phyloP scores from a whole-genome alignment of 2,113 vertebrate species.

The Phainopepla nitens region DNA sequence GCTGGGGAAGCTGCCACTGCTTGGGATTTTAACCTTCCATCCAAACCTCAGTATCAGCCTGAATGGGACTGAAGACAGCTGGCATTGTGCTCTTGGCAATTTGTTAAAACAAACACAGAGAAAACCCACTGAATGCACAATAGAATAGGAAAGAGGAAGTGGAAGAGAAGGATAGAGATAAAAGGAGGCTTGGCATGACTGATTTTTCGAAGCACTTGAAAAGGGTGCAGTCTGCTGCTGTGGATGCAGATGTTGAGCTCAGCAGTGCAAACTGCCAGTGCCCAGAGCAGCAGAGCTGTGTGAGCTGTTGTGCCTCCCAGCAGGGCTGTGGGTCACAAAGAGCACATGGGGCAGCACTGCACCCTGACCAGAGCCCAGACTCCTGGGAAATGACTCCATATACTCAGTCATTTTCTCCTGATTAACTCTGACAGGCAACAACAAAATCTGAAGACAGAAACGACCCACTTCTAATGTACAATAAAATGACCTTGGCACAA shows the following conservation, averaged over 20 bases:
- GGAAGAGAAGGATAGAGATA: not conserved
- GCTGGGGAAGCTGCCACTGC: not conserved
- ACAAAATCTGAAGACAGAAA: conserved; percentile 88
- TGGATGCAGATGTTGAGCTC: not conserved
- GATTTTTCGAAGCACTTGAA: not conserved
- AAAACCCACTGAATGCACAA: not conserved
- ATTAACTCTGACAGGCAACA: conserved; percentile 78
- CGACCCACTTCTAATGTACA: conserved; percentile 88
- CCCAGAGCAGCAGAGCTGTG: not conserved
- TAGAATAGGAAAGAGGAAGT: not conserved
- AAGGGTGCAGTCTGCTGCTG: not conserved
- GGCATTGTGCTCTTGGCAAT: not conserved
- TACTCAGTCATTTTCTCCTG: not conserved
- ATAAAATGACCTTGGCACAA: conserved; percentile 87
- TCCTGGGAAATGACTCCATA: not conserved
- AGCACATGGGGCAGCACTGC: rapidly evolving
- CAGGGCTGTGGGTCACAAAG: not conserved
- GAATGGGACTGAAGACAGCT: not conserved
- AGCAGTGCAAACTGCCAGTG: not conserved
- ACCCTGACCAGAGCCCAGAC: not conserved
- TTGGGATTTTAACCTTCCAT: not conserved
- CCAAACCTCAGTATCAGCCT: not conserved
- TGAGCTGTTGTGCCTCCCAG: not conserved
- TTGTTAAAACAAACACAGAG: not conserved
- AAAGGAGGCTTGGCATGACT: not conserved